phyloP scores from a whole-genome alignment of 2,797 vertebrate genomes.

The Sternarchorhynchus goeldii region DNA sequence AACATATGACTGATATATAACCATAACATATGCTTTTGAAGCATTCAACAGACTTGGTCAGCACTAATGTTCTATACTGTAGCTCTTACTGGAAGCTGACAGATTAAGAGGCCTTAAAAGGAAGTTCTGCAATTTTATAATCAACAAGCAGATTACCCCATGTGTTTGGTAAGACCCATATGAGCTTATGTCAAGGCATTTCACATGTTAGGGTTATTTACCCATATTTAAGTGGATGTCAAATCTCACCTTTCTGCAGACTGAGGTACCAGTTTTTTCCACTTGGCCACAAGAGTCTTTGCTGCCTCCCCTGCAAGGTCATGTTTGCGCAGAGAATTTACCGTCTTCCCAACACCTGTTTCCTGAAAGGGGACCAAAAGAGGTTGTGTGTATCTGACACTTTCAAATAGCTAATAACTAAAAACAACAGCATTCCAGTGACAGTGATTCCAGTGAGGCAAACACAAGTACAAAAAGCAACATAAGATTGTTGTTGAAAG shows the following conservation, averaged over 20 bases:
- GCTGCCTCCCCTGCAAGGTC: constrained; percentile 86
- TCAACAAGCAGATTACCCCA: background rate
- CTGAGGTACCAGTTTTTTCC: constrained; percentile 97
- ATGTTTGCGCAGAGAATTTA: constrained; percentile 92
- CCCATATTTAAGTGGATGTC: background rate
- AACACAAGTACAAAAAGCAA: no score
- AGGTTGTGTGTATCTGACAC: background rate
- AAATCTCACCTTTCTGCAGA: constrained; percentile 81
- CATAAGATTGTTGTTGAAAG: no score
- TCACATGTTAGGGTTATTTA: background rate
- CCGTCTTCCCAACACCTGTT: constrained; percentile 95
- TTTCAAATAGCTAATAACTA: background rate
- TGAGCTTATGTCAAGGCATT: background rate
- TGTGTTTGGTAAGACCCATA: background rate
- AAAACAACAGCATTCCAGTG: background rate
- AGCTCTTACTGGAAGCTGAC: background rate
- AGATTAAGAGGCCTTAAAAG: background rate
- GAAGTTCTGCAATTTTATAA: background rate
- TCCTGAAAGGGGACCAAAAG: constrained; percentile 73
- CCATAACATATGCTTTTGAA: background rate
- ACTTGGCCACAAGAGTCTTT: constrained; percentile 89
- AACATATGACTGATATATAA: no score
- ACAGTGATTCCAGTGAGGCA: no score
- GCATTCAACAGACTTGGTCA: background rate
- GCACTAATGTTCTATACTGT: background rate